A percentile compares a stretch with the other conserved stretches of the same genome.
Evolutionary conservation across 2,888 invertebrate genomes (phyloP).

Genomic region (Pachymerium ferrugineum): DNA sequence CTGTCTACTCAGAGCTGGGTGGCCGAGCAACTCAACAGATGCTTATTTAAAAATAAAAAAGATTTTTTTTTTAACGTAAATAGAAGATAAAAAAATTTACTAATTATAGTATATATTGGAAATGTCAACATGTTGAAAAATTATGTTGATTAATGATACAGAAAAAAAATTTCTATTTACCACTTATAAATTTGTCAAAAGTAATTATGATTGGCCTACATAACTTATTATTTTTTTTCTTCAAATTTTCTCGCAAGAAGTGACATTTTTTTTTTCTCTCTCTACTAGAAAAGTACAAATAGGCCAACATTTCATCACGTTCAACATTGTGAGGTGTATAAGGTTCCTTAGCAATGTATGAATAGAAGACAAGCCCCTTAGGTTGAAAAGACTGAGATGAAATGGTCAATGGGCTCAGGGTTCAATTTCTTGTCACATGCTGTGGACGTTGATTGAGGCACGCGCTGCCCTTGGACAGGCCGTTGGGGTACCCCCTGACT

Average conservation of each 20-base stretch:
- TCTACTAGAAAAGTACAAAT: no score
- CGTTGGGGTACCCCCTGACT: background rate
- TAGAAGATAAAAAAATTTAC: background rate
- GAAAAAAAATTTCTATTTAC: background rate
- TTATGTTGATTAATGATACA: background rate
- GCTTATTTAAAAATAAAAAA: background rate
- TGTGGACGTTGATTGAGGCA: slow-evolving; percentile 13
- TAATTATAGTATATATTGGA: background rate
- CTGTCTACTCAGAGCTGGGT: slow-evolving; percentile 5
- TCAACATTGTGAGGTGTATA: background rate
- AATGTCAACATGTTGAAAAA: background rate
- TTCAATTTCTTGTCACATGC: slow-evolving; percentile 3
- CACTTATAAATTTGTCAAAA: background rate
- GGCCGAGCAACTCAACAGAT: slow-evolving; percentile 1
- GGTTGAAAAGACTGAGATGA: background rate
- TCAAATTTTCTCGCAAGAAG: no score
- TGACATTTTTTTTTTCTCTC: no score
- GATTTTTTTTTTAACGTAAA: background rate
- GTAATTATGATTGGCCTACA: no score
- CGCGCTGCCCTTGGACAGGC: slow-evolving; percentile 1
- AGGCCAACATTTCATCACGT: background rate
- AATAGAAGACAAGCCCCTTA: slow-evolving; percentile 1
- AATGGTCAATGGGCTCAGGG: slow-evolving; percentile 7
- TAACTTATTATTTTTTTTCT: no score
- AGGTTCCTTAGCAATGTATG: slow-evolving; percentile 4